Base-by-base conservation (phyloP, 92 coral and sea anemone species). In the Isaurus tuberculatus region DNA sequence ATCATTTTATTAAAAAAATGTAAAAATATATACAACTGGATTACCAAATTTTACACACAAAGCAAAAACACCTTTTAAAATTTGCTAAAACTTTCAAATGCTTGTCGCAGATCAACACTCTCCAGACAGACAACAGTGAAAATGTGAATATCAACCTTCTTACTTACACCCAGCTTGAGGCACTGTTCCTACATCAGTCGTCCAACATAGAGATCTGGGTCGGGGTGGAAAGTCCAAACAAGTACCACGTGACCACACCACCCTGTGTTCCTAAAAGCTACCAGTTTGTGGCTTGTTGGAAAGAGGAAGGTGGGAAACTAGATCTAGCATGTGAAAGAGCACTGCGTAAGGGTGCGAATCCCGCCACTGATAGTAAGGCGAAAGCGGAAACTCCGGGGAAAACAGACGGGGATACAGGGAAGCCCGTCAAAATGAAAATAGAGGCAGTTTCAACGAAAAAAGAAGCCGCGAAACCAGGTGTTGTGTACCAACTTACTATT, bases 281-380 rank as follows among this genome's bases (percentile, higher is more conserved):
- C 61, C 99, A 97, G 90, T 96, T 94, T 69, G 33, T 96, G 3
- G 86, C 87, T 22, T 94, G 90, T 72, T 96, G 96, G 98, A 90
- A 87, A 66, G 83, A 85, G 48, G 89, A 89, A 1, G 89, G 60
- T 17, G 95, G 88, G 6, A 74, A 25, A 29, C 66, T 84, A 10
- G 92, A 90, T 53, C 88, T 97, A 58, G 80, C 91, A 11, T 92
- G 95, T 44, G 98, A 97, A 66, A 92, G 87, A 63, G 98, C 92
- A 53, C 83, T 90, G 19, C 89, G 99, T 16, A 94, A 97, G 51
- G 99, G 97, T 7, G 90, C 86, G 1, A 91, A 87, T 72, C 97
- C 97, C 0, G 89, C 94, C 19, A 88, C 99, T 9, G 97, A 97
- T 61, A 79, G 87, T 33, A 88, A 89, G 73, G 65, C 87, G 77